These are phyloP conservation scores for Ophioderma brevispina DNA, from an alignment of 35 echinoderm and acorn worm species.

Conservation along the genomic window DNA sequence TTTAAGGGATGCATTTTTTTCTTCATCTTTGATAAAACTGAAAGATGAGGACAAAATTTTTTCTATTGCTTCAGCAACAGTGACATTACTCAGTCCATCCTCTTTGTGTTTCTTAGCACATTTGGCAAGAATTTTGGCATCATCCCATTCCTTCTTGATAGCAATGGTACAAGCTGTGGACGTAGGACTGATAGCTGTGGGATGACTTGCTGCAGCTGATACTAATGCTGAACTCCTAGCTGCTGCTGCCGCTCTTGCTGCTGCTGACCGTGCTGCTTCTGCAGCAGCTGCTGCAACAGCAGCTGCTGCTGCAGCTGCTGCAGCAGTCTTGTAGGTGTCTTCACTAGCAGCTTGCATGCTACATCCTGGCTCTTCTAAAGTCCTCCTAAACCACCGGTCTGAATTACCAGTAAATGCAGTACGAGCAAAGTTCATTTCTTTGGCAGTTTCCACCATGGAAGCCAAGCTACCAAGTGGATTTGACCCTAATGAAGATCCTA, in stretches of 20 bases:
- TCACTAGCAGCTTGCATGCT: constrained; percentile 13
- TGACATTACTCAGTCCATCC: constrained; percentile 20
- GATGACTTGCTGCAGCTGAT: neutral
- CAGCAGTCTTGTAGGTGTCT: neutral
- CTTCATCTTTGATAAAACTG: constrained; percentile 11
- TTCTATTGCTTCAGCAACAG: constrained; percentile 32
- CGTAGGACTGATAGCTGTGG: neutral
- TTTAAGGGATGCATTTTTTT: neutral
- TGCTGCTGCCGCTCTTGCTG: neutral
- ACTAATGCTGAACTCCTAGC: neutral
- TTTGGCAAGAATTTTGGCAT: constrained; percentile 2
- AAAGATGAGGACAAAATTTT: constrained; percentile 35
- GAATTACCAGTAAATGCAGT: constrained; percentile 34
- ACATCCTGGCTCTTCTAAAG: constrained; percentile 31
- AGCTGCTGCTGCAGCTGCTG: neutral
- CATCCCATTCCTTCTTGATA: neutral
- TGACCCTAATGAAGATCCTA: constrained; percentile 14
- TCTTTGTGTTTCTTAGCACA: constrained; percentile 15
- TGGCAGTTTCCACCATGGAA: constrained; percentile 77
- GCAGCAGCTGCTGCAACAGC: neutral
- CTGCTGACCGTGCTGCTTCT: neutral
- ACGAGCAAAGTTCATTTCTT: constrained; percentile 65
- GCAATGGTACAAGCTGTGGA: neutral
- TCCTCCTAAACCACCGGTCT: constrained; percentile 6
- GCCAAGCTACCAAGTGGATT: constrained; percentile 73